Evolutionary conservation across 2,113 vertebrate species (phyloP), one percentile per base, ranked within the genome.

Genomic region (Zapornia atra): DNA sequence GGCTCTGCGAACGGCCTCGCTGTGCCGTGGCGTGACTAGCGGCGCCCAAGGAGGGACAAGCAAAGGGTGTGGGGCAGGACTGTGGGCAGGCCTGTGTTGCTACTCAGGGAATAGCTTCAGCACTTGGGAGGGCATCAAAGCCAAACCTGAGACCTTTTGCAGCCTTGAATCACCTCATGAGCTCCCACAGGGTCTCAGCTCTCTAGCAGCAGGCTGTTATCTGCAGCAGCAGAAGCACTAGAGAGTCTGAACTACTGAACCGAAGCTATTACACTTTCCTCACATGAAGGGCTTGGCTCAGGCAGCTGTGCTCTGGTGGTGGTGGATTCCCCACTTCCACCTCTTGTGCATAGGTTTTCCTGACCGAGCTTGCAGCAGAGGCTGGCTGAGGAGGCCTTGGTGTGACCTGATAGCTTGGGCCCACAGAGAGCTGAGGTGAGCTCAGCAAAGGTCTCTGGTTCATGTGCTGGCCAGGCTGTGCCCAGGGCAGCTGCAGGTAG

Each of bases 21-120:
- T n/a, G n/a, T 73, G 28, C 38, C 0, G 0, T 44, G n/a, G 4
- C 28, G 9, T 16, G 19, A 65, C 24, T 5, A 17, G 33, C 5
- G 14, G n/a, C 59, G 28, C 10, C 15, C 34, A 50, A 48, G 29
- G 6, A 57, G 33, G 1, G 18, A 10, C 5, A 18, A 5, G 19
- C 0, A 1, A 77, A 42, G 17, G 7, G 9, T 56, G 12, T 1
- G 2, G 28, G 59, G 42, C 42, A 44, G 56, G 28, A 13, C 12
- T 22, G 36, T 8, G 2, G 3, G 8, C 60, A 21, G 29, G 13
- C 5, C 48, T 60, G 38, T 5, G 24, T 15, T 81, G 63, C 38
- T 42, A 26, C 22, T 84, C 38, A 44, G 63, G 22, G 33, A 77
- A 63, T 8, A 75, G 11, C 21, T 94, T 76, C 54, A 69, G 70